These are phyloP conservation scores for Agrilus biguttatus DNA, from an alignment of 2,888 invertebrate genomes.

Conservation along the genomic window DNA sequence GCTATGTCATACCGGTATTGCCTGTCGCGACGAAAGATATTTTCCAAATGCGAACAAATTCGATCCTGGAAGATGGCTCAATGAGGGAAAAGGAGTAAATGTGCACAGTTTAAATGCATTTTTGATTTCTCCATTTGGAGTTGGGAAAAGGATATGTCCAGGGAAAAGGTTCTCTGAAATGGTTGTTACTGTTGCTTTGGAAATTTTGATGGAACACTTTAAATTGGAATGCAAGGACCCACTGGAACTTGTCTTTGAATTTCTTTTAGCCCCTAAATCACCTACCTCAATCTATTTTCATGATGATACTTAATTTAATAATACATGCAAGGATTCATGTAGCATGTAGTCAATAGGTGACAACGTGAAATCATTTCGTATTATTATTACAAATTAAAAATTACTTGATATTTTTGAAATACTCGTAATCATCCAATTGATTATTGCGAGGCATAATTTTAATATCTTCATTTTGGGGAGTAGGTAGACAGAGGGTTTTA, in stretches of 20 bases:
- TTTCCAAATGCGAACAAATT: constrained; percentile 57
- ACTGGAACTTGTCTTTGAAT: constrained; percentile 65
- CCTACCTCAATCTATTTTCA: constrained; percentile 54
- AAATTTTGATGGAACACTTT: constrained; percentile 51
- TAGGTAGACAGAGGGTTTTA: too few species aligned
- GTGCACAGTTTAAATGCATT: constrained; percentile 38
- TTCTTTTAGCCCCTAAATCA: constrained; percentile 62
- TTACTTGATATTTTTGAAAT: too few species aligned
- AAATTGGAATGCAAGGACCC: constrained; percentile 53
- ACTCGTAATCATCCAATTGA: too few species aligned
- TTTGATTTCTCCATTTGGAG: constrained; percentile 66
- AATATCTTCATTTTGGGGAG: too few species aligned
- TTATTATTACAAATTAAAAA: too few species aligned
- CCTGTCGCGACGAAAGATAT: constrained; percentile 60
- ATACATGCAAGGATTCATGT: too few species aligned
- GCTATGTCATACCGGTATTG: constrained; percentile 70
- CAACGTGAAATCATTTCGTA: too few species aligned
- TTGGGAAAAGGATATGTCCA: constrained; percentile 69
- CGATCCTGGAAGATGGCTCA: constrained; percentile 66
- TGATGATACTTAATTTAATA: constrained; percentile 21
- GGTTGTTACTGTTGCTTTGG: constrained; percentile 56
- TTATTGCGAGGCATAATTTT: too few species aligned
- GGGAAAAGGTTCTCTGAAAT: constrained; percentile 74
- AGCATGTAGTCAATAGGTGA: too few species aligned
- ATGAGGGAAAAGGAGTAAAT: constrained; percentile 28